These are phyloP conservation scores for Drosophila emarginata DNA, from an alignment of 2,888 invertebrate species.

Conservation along the genomic window DNA sequence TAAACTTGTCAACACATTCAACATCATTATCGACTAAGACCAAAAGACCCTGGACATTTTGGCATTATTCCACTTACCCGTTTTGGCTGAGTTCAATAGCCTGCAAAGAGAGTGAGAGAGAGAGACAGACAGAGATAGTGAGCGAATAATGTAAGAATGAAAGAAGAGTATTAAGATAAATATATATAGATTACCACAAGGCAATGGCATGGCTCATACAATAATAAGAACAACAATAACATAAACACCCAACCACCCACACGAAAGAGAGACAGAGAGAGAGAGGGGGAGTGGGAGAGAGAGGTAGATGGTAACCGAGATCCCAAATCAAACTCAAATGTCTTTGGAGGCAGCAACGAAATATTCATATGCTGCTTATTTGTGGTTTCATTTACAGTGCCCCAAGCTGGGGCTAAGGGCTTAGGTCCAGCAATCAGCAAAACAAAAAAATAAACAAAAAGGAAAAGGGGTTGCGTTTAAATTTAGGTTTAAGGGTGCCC, in stretches of 20 bases:
- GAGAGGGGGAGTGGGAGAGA: background rate
- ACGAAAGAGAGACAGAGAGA: background rate
- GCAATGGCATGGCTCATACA: background rate
- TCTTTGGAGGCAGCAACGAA: slow-evolving; percentile 19
- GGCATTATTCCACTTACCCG: slow-evolving; percentile 35
- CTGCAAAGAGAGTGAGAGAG: background rate
- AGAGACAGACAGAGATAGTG: background rate
- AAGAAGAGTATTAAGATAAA: slow-evolving; percentile 17
- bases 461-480: slow-evolving; percentile 1
- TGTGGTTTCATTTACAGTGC: slow-evolving; percentile 37
- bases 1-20: slow-evolving; percentile 66
- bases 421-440: slow-evolving; percentile 12
- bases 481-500: slow-evolving; percentile 4
- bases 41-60: background rate
- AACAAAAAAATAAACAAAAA: background rate
- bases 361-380: slow-evolving; percentile 42
- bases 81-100: slow-evolving; percentile 12
- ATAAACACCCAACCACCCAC: background rate
- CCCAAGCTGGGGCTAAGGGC: slow-evolving; percentile 11
- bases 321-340: background rate
- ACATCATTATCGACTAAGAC: slow-evolving; percentile 54
- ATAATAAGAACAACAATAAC: background rate
- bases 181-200: slow-evolving; percentile 8
- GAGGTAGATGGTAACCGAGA: slow-evolving; percentile 16
- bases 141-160: background rate